Evolutionary conservation across 2,113 vertebrate genomes (phyloP).

Genomic region (Bombycilla garrulus): DNA sequence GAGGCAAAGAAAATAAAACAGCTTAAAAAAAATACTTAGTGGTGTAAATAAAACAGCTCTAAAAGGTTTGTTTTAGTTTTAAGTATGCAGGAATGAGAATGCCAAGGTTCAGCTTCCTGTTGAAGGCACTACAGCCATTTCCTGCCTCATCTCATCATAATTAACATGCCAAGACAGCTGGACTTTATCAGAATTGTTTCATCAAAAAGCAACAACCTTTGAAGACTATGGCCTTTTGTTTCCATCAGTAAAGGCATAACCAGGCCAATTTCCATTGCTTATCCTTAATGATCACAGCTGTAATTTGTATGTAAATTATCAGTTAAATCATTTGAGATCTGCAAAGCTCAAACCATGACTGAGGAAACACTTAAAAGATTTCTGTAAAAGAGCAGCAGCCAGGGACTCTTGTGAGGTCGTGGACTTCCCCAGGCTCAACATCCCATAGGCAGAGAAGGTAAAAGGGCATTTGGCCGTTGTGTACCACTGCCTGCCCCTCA

Average conservation of each 20-base stretch:
- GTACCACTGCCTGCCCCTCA: background rate
- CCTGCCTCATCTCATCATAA: conserved; percentile 67
- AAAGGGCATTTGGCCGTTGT: background rate
- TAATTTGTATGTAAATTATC: conserved; percentile 61
- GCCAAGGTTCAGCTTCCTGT: conserved; percentile 59
- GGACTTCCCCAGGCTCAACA: background rate
- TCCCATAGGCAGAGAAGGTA: background rate
- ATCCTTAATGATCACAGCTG: conserved; percentile 39
- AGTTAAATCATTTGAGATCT: conserved; percentile 15
- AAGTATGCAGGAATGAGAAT: conserved; percentile 60
- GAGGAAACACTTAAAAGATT: conserved; percentile 1
- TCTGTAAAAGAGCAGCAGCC: background rate
- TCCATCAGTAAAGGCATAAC: conserved; percentile 40
- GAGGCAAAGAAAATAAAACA: background rate
- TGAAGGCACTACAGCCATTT: conserved; percentile 64
- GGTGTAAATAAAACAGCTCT: background rate
- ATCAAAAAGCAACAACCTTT: conserved; percentile 64
- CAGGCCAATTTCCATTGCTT: conserved; percentile 46
- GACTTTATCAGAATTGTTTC: conserved; percentile 71
- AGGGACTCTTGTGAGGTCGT: background rate
- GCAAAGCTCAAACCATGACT: background rate
- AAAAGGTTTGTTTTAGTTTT: conserved; percentile 39
- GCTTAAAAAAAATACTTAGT: background rate
- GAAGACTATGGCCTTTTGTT: conserved; percentile 60
- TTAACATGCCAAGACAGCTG: conserved; percentile 68